phyloP scores from a whole-genome alignment of 2,888 invertebrate species.

The Callinectes sapidus region DNA sequence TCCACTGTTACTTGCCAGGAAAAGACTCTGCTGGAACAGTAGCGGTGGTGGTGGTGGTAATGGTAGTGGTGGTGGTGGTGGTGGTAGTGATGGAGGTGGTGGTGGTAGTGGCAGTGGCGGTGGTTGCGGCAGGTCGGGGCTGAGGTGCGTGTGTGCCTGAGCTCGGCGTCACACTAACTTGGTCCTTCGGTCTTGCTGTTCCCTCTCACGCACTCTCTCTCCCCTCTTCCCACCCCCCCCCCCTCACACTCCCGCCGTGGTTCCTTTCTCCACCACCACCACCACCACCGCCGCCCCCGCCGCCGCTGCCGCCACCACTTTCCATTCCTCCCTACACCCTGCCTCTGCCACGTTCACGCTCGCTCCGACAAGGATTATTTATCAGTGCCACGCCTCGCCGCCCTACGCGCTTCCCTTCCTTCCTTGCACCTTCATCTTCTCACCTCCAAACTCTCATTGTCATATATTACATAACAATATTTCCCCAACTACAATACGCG shows the following conservation, averaged over 20 bases:
- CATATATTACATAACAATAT: background rate
- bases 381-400: background rate
- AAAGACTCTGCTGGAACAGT: background rate
- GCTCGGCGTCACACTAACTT: constrained; percentile 29
- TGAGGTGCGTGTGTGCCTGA: background rate
- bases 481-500: background rate
- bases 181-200: constrained; percentile 18
- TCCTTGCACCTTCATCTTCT: background rate
- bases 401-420: background rate
- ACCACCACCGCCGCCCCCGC: constrained; percentile 8
- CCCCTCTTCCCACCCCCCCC: background rate
- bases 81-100: constrained; percentile 4
- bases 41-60: background rate
- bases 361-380: background rate
- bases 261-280: background rate
- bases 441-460: background rate
- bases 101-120: constrained; percentile 4
- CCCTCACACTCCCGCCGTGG: background rate
- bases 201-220: constrained; percentile 15
- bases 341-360: background rate
- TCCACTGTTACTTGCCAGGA: background rate
- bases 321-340: background rate
- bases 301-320: constrained; percentile 7
- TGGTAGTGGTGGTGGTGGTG: constrained; percentile 16
- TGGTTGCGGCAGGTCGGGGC: constrained; percentile 36